Evolutionary conservation across 2,888 invertebrate species (phyloP).

Genomic region (Megamerina dolium): DNA sequence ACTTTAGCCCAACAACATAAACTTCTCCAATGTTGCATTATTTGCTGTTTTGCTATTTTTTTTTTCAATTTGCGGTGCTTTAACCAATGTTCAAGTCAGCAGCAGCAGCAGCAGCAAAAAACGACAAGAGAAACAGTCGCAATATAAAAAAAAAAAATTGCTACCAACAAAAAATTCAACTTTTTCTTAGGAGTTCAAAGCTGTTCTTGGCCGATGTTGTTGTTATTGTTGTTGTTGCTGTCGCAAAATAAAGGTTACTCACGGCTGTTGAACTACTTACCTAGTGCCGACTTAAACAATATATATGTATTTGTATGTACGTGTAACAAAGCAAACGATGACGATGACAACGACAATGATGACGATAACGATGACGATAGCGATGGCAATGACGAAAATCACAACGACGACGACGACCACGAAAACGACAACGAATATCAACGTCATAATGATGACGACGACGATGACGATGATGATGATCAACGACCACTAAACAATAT

Average conservation of each 20-base stretch:
- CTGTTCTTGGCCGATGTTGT: too few species aligned
- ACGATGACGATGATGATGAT: background rate
- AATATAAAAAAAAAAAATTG: too few species aligned
- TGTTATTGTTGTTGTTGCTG: constrained; percentile 5
- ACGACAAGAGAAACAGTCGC: constrained; percentile 13
- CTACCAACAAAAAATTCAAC: too few species aligned
- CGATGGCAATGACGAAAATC: constrained; percentile 18
- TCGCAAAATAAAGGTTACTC: constrained; percentile 37
- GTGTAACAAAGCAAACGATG: background rate
- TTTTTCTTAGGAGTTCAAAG: too few species aligned
- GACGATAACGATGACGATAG: constrained; percentile 25
- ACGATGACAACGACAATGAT: constrained; percentile 5
- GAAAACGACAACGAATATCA: constrained; percentile 1
- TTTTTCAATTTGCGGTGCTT: too few species aligned
- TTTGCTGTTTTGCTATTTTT: too few species aligned
- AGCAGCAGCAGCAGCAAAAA: constrained; percentile 13
- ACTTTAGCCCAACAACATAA: too few species aligned
- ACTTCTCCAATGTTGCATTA: too few species aligned
- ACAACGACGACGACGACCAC: background rate
- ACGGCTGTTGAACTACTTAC: constrained; percentile 48
- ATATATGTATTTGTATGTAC: constrained; percentile 13
- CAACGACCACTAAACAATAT: too few species aligned
- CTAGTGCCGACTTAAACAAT: constrained; percentile 37
- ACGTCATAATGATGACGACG: constrained; percentile 16
- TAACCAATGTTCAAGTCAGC: too few species aligned